Conservation (phyloP, 2,888 invertebrate species). For the Microplitis manilae region DNA sequence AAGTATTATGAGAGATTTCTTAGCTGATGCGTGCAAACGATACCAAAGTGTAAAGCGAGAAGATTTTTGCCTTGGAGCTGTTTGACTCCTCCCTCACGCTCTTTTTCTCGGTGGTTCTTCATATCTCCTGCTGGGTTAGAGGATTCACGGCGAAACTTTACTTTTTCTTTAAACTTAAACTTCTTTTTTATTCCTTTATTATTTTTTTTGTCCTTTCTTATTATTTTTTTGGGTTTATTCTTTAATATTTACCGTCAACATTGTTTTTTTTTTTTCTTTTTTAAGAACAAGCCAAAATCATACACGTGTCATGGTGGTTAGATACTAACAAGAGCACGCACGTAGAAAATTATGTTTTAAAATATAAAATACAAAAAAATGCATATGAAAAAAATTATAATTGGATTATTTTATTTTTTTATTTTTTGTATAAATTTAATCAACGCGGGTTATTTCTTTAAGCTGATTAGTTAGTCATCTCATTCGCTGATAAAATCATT, state of each 20-base stretch:
- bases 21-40: neutral
- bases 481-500: neutral
- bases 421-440: too few relatives aligned
- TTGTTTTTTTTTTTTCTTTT: conserved; percentile 35
- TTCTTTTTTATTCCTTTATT: conserved; percentile 32
- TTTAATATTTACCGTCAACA: conserved; percentile 38
- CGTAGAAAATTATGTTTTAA: conserved; percentile 3
- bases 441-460: too few relatives aligned
- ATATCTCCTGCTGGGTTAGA: conserved; percentile 49
- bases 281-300: conserved; percentile 32
- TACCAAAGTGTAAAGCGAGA: conserved; percentile 54
- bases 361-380: neutral
- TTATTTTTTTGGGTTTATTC: conserved; percentile 38
- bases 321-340: conserved; percentile 32
- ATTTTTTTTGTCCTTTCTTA: conserved; percentile 33
- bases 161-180: neutral
- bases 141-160: conserved; percentile 49
- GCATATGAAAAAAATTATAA: neutral
- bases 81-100: conserved; percentile 62
- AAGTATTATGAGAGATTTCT: neutral
- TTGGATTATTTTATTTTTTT: too few relatives aligned
- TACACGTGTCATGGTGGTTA: conserved; percentile 29
- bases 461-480: too few relatives aligned
- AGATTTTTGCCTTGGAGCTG: conserved; percentile 59
- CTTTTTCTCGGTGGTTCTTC: conserved; percentile 22